phyloP scores from a whole-genome alignment of 2,888 invertebrate genomes.

The Nemotelus nigrinus region DNA sequence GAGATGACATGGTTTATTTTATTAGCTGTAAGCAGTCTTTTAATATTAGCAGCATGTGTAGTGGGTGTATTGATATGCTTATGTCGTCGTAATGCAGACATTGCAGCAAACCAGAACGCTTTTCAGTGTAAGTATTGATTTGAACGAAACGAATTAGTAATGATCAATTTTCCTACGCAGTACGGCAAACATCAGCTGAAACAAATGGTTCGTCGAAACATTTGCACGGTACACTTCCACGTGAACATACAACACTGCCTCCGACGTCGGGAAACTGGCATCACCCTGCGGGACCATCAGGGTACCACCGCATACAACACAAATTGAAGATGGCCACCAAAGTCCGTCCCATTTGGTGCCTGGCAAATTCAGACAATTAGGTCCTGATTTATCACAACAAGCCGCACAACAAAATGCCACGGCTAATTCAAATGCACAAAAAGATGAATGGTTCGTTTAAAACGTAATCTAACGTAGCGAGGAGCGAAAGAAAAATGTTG shows the following conservation, averaged over 20 bases:
- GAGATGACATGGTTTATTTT: constrained; percentile 81
- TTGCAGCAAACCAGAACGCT: constrained; percentile 65
- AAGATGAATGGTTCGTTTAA: constrained; percentile 93
- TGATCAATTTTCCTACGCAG: constrained; percentile 52
- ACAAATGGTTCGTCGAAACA: constrained; percentile 75
- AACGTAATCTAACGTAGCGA: constrained; percentile 55
- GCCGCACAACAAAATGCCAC: constrained; percentile 70
- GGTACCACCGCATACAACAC: constrained; percentile 66
- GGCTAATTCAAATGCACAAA: constrained; percentile 82
- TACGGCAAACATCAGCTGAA: constrained; percentile 67
- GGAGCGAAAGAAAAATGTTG: constrained; percentile 56
- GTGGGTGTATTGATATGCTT: constrained; percentile 79
- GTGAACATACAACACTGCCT: constrained; percentile 69
- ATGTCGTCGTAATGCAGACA: constrained; percentile 74
- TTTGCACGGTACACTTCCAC: constrained; percentile 70
- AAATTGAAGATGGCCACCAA: constrained; percentile 73
- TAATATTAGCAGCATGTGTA: constrained; percentile 75
- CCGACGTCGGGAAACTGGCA: constrained; percentile 91
- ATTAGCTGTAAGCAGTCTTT: constrained; percentile 74
- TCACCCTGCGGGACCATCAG: constrained; percentile 86
- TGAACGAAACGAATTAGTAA: background rate
- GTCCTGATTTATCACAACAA: constrained; percentile 71
- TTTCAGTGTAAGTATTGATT: constrained; percentile 62
- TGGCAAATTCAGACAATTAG: constrained; percentile 79
- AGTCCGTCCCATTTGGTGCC: constrained; percentile 94